A percentile compares a stretch with the other conserved stretches of the same genome.
Evolutionary conservation across 2,797 vertebrate species (phyloP).

Genomic region (Varecia variegata): DNA sequence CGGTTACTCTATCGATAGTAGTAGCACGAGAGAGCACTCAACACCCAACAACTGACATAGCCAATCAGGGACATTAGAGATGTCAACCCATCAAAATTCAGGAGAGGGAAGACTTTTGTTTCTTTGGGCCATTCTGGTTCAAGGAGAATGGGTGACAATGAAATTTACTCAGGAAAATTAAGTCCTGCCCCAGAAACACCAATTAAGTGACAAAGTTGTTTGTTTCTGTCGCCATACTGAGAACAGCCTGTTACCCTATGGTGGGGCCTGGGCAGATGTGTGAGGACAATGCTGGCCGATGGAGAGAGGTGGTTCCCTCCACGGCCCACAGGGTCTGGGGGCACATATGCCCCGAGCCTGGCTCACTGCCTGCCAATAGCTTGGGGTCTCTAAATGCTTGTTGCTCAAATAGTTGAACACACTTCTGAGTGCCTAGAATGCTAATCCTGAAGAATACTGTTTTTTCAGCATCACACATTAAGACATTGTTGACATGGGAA

Average conservation of each 20-base stretch:
- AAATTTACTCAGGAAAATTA: not conserved
- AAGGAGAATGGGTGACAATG: not conserved
- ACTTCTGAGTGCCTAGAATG: not conserved
- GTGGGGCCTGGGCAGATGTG: not conserved
- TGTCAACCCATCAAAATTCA: not conserved
- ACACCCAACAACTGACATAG: fast-evolving
- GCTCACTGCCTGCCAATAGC: not conserved
- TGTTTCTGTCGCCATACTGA: not conserved
- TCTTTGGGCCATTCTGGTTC: constrained; percentile 5
- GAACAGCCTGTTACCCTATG: not conserved
- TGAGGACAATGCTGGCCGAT: not conserved
- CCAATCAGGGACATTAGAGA: not conserved
- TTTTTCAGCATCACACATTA: not conserved
- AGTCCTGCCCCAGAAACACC: not conserved
- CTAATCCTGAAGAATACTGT: not conserved
- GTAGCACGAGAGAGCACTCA: not conserved
- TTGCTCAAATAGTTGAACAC: not conserved
- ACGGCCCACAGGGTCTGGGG: not conserved
- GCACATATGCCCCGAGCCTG: fast-evolving
- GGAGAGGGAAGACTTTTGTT: not conserved
- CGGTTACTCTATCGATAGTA: not conserved
- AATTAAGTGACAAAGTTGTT: not conserved
- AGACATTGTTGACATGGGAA: not conserved
- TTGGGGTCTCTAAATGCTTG: not conserved
- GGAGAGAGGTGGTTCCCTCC: not conserved